Evolutionary conservation across 2,888 invertebrate genomes (phyloP).

Genomic region (Muschampia plurimacula): DNA sequence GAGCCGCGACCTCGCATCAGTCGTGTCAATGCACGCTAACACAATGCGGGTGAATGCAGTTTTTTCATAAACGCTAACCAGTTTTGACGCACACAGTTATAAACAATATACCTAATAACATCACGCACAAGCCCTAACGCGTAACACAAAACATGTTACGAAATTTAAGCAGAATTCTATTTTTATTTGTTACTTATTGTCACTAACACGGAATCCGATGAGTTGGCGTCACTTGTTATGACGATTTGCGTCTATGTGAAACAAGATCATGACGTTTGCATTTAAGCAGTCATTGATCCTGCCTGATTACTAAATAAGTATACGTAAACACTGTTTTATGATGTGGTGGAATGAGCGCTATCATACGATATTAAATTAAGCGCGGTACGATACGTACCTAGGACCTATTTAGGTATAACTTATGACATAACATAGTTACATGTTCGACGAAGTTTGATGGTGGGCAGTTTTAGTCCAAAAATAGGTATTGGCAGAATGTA

Average conservation of each 20-base stretch:
- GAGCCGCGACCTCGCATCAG: constrained; percentile 44
- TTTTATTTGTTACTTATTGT: neutral
- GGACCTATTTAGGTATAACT: no score
- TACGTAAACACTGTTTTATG: neutral
- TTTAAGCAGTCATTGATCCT: constrained; percentile 22
- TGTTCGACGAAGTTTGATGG: no score
- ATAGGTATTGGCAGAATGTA: no score
- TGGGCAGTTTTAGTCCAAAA: no score
- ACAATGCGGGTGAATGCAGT: constrained; percentile 47
- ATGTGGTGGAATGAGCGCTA: no score
- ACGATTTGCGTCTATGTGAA: constrained; percentile 8
- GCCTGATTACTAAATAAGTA: neutral
- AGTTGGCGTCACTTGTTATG: constrained; percentile 15
- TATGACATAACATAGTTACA: no score
- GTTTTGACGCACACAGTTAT: constrained; percentile 33
- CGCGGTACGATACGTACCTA: no score
- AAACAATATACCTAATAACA: constrained; percentile 7
- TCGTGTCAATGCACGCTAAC: constrained; percentile 49
- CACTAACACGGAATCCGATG: constrained; percentile 4
- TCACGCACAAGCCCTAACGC: constrained; percentile 11
- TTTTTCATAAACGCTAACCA: constrained; percentile 45
- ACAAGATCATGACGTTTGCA: neutral
- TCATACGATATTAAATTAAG: no score
- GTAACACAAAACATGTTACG: constrained; percentile 8
- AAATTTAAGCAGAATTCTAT: constrained; percentile 21